Evolutionary conservation across 2,888 invertebrate species (phyloP).

Genomic region (Baronia brevicornis): DNA sequence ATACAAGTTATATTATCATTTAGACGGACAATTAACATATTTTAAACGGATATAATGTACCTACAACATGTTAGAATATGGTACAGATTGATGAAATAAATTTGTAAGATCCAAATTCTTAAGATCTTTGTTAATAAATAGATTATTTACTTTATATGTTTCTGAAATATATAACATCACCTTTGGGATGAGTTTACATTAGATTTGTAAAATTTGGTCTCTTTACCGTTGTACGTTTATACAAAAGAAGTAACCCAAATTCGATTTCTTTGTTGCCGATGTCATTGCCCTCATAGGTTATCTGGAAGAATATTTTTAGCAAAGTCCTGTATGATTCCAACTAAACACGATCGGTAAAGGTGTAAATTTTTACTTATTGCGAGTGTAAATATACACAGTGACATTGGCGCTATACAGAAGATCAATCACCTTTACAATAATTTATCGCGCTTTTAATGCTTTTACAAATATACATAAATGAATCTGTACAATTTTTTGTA

Average conservation of each 20-base stretch:
- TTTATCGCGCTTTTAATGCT: conserved; percentile 22
- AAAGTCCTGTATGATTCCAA: conserved; percentile 35
- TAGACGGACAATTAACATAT: no score
- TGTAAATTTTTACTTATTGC: conserved; percentile 62
- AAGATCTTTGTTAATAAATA: no score
- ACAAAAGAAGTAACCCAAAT: conserved; percentile 51
- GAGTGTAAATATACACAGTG: conserved; percentile 46
- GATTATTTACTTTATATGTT: no score
- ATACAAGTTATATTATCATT: no score
- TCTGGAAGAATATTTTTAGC: conserved; percentile 48
- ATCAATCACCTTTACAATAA: conserved; percentile 46
- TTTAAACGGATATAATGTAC: no score
- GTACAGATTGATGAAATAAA: no score
- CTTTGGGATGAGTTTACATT: conserved; percentile 26
- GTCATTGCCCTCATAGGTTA: conserved; percentile 50
- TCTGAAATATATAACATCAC: conserved; percentile 12
- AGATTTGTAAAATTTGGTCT: conserved; percentile 38
- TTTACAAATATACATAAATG: conserved; percentile 4
- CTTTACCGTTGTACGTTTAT: conserved; percentile 32
- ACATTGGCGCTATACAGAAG: conserved; percentile 37
- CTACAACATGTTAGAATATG: no score
- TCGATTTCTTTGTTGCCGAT: conserved; percentile 41
- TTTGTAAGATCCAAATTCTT: no score
- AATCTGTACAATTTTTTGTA: conserved; percentile 8
- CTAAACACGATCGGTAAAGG: conserved; percentile 43